phyloP scores from a whole-genome alignment of 2,888 invertebrate genomes.

The Eilema sororculum region DNA sequence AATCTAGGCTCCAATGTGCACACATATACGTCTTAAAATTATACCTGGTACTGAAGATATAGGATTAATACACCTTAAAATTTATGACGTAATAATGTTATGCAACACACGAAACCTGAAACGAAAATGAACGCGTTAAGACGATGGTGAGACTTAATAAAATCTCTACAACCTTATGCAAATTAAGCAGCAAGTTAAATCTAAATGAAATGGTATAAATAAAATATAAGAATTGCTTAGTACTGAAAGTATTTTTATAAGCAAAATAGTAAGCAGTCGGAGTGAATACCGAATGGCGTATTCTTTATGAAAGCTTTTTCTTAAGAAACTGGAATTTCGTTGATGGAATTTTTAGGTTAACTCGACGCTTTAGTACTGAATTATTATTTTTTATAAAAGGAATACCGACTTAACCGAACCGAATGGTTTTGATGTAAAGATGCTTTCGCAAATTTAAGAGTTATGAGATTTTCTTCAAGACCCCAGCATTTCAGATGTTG shows the following conservation, averaged over 20 bases:
- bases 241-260: constrained; percentile 1
- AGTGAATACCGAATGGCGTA: neutral
- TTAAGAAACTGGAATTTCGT: neutral
- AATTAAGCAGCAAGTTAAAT: neutral
- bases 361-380: neutral
- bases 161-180: neutral
- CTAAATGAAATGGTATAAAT: neutral
- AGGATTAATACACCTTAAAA: neutral
- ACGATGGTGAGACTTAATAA: neutral
- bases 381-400: neutral
- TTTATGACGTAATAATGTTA: neutral
- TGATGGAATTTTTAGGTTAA: constrained; percentile 9
- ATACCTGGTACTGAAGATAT: neutral
- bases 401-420: neutral
- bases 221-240: constrained; percentile 5
- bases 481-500: neutral
- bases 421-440: constrained; percentile 1
- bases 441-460: neutral
- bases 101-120: neutral
- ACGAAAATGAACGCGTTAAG: neutral
- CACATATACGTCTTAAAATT: no score
- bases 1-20: no score
- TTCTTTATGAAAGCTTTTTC: constrained; percentile 5
- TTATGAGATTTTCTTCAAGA: neutral
- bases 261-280: neutral